Evolutionary conservation across 2,797 vertebrate species (phyloP).

Genomic region (Myotis planiceps): DNA sequence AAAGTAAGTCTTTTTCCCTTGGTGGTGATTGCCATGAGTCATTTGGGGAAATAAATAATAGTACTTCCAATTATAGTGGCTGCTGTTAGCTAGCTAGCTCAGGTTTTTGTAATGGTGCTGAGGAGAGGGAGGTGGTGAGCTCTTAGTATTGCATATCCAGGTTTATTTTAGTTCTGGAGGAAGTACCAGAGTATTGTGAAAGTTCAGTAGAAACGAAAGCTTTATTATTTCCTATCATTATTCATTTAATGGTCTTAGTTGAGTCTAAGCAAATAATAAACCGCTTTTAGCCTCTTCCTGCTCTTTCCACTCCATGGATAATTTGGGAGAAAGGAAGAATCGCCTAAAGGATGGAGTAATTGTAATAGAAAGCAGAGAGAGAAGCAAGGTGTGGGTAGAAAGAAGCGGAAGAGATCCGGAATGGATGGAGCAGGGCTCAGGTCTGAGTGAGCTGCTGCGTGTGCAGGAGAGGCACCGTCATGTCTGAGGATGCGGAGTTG

Average conservation of each 20-base stretch:
- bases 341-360: neutral
- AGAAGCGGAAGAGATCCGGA: neutral
- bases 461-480: neutral
- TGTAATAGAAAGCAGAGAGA: neutral
- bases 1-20: conserved; percentile 19
- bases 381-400: neutral
- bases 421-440: neutral
- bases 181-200: neutral
- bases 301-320: neutral
- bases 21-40: neutral
- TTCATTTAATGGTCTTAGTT: conserved; percentile 15
- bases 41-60: neutral
- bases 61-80: neutral
- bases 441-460: neutral
- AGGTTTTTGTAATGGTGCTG: neutral
- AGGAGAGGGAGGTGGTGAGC: neutral
- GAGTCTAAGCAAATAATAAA: neutral
- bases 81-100: neutral
- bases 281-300: neutral
- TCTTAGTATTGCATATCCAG: neutral
- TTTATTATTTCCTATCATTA: neutral
- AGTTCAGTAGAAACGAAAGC: neutral
- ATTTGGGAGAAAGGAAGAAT: neutral
- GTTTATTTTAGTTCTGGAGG: neutral
- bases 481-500: neutral